Evolutionary conservation across 1,140 invertebrate species (phyloP).

Genomic region (Rhagoletis pomonella): DNA sequence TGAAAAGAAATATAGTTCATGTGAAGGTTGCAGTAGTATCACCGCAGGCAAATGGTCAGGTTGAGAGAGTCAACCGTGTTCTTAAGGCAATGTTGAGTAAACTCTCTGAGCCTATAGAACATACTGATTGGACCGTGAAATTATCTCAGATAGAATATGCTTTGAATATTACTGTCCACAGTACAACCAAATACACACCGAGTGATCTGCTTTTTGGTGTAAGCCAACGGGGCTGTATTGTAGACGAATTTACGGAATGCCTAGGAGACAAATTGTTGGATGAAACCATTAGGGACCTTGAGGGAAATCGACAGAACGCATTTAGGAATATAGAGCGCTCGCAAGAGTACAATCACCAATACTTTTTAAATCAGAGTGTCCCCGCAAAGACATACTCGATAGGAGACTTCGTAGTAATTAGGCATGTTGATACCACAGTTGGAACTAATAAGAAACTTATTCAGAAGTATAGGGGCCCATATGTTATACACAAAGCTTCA

Average conservation of each 20-base stretch:
- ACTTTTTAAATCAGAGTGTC: background rate
- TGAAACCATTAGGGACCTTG: too few species aligned
- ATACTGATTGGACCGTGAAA: conserved; percentile 15
- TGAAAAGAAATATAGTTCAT: conserved; percentile 38
- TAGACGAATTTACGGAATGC: too few species aligned
- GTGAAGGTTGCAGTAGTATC: conserved; percentile 13
- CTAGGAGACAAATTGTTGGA: too few species aligned
- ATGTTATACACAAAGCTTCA: conserved; percentile 58
- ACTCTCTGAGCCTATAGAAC: conserved; percentile 11
- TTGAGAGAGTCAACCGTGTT: conserved; percentile 32
- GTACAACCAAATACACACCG: background rate
- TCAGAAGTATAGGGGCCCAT: conserved; percentile 57
- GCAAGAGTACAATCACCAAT: background rate
- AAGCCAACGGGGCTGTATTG: background rate
- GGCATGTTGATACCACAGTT: too few species aligned
- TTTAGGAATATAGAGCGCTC: too few species aligned
- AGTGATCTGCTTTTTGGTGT: conserved; percentile 45
- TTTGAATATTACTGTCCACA: conserved; percentile 36
- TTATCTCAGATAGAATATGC: conserved; percentile 44
- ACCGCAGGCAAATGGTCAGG: conserved; percentile 47
- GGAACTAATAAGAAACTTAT: too few species aligned
- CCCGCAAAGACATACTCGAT: too few species aligned
- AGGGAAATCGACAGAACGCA: too few species aligned
- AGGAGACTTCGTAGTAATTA: too few species aligned
- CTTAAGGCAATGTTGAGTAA: conserved; percentile 34